A percentile compares a stretch with the other conserved stretches of the same genome.
Conservation (phyloP, 2,797 vertebrate species). For the Myiothlypis chrysogaster region DNA sequence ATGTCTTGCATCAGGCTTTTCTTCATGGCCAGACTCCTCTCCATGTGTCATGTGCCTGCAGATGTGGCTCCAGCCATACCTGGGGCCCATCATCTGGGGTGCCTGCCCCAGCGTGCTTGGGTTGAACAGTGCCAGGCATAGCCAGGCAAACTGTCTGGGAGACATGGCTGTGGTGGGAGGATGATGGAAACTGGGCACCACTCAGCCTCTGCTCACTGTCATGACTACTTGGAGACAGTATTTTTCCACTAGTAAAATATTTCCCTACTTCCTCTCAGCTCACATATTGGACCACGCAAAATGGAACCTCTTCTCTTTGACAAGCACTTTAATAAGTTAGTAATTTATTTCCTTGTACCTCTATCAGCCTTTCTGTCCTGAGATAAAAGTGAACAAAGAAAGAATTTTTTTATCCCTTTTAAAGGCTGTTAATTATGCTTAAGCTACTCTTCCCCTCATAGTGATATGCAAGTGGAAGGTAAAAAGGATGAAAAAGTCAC, state of each 20-base stretch:
- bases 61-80: not conserved
- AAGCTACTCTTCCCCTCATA: not conserved
- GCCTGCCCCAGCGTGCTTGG: accelerated
- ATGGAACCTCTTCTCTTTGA: not conserved
- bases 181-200: not conserved
- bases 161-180: accelerated
- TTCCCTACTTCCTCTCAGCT: not conserved
- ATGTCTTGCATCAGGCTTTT: not conserved
- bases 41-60: not conserved
- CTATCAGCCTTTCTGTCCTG: not conserved
- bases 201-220: not conserved
- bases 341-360: not conserved
- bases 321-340: not conserved
- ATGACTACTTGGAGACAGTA: not conserved
- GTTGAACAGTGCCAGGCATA: not conserved
- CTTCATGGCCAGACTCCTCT: not conserved
- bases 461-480: not conserved
- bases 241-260: slow-evolving; percentile 3
- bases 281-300: not conserved
- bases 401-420: not conserved
- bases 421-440: not conserved
- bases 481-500: not conserved
- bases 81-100: not conserved
- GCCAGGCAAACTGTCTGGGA: not conserved
- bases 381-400: not conserved